Evolutionary conservation across 2,797 vertebrate genomes (phyloP).

Genomic region (Spinus pinus): DNA sequence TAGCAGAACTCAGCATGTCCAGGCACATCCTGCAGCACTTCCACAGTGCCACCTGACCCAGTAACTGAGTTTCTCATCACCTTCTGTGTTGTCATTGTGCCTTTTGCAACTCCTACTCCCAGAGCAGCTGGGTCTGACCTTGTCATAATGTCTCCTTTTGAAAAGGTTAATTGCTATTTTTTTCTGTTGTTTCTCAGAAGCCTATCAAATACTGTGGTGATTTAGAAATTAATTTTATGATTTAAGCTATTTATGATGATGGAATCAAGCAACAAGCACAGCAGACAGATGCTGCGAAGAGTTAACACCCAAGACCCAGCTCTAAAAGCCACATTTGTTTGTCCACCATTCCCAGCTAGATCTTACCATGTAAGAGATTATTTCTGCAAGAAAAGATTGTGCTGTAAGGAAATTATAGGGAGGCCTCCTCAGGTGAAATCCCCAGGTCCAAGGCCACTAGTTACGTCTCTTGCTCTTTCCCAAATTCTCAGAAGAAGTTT

Average conservation of each 20-base stretch:
- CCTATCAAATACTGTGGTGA: neutral
- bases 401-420: neutral
- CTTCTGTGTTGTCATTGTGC: neutral
- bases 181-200: neutral
- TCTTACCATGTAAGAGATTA: neutral
- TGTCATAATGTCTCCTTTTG: neutral
- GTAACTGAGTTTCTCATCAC: neutral
- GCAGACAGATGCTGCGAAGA: neutral
- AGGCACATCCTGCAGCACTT: neutral
- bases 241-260: neutral
- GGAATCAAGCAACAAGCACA: neutral
- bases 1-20: neutral
- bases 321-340: conserved; percentile 33
- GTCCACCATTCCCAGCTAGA: neutral
- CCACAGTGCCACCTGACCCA: neutral
- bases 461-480: neutral
- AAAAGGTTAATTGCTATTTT: neutral
- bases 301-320: neutral
- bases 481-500: neutral
- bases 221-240: neutral
- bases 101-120: neutral
- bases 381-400: neutral
- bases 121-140: neutral
- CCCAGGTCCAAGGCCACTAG: neutral
- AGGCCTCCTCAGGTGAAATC: neutral